Evolutionary conservation across 2,888 invertebrate genomes (phyloP).

Genomic region (Aphidius colemani): DNA sequence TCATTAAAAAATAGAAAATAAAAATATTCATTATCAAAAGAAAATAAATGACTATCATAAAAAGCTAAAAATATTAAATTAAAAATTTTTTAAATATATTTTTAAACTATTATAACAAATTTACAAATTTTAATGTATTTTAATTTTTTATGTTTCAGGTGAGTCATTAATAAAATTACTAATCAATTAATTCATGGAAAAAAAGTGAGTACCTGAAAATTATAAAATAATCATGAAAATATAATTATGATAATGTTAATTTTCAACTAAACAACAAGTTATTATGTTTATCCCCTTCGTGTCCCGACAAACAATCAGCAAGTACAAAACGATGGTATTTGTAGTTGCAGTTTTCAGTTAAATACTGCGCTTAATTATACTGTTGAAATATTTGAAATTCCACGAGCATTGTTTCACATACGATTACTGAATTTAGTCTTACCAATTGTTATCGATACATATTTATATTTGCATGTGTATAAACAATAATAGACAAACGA

Average conservation of each 20-base stretch:
- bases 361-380: slow-evolving; percentile 41
- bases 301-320: slow-evolving; percentile 18
- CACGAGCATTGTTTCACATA: slow-evolving; percentile 49
- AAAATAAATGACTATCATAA: no score
- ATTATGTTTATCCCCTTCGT: not conserved
- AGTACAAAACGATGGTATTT: slow-evolving; percentile 30
- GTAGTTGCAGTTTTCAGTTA: slow-evolving; percentile 34
- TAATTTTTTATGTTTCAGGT: slow-evolving; percentile 15
- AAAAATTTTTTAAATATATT: not conserved
- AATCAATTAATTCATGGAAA: no score
- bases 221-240: no score
- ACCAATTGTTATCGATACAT: slow-evolving; percentile 5
- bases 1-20: no score
- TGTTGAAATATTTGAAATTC: slow-evolving; percentile 40
- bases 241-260: no score
- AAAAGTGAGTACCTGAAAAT: no score
- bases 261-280: no score
- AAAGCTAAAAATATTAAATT: no score
- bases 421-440: slow-evolving; percentile 46
- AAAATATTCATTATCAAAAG: no score
- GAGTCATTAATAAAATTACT: not conserved
- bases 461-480: no score
- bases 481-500: not conserved
- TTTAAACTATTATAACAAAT: not conserved
- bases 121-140: not conserved